Evolutionary conservation across 2,888 invertebrate species (phyloP).

Genomic region (Chalcis sispes): DNA sequence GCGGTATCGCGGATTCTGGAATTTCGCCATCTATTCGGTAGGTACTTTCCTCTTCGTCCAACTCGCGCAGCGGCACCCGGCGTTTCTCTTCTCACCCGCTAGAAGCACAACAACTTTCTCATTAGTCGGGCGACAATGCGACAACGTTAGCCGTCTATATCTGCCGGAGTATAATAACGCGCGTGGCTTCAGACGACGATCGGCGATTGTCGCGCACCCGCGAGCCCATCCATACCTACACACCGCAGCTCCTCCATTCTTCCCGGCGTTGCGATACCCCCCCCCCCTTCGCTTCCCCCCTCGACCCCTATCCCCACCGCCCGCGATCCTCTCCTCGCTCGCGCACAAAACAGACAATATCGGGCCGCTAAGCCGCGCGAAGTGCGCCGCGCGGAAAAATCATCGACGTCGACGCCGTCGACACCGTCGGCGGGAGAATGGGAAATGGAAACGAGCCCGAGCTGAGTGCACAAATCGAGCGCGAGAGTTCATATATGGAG

Average conservation of each 20-base stretch:
- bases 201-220: slow-evolving; percentile 65
- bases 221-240: slow-evolving; percentile 47
- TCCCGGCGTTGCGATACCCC: slow-evolving; percentile 38
- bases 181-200: slow-evolving; percentile 67
- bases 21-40: slow-evolving; percentile 50
- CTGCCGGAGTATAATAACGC: slow-evolving; percentile 68
- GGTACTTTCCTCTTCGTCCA: slow-evolving; percentile 37
- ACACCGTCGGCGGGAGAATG: slow-evolving; percentile 62
- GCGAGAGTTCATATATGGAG: slow-evolving; percentile 66
- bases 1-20: slow-evolving; percentile 52
- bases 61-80: slow-evolving; percentile 5
- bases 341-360: slow-evolving; percentile 19
- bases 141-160: slow-evolving; percentile 64
- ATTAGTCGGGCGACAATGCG: slow-evolving; percentile 73
- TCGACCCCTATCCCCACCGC: neutral
- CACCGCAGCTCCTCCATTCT: slow-evolving; percentile 55
- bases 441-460: neutral
- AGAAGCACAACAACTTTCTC: slow-evolving; percentile 68
- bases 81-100: neutral
- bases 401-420: slow-evolving; percentile 24
- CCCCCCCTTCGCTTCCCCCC: neutral
- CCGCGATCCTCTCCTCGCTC: neutral
- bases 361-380: slow-evolving; percentile 25
- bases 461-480: slow-evolving; percentile 64
- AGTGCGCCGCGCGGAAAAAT: slow-evolving; percentile 21